Conservation (phyloP, 2,888 invertebrate species). For the Polydrusus tereticollis region DNA sequence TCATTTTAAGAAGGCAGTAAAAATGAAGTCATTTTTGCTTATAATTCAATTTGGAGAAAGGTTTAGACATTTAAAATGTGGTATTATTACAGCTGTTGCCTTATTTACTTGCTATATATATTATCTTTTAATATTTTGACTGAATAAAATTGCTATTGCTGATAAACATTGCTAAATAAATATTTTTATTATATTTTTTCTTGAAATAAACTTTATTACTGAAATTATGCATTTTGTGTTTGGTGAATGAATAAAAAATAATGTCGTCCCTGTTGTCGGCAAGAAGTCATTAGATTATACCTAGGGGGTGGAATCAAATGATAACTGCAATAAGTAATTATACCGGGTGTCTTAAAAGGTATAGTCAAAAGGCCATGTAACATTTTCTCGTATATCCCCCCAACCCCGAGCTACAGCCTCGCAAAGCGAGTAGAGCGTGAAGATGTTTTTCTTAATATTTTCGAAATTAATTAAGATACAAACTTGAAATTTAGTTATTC, state of each 20-base stretch:
- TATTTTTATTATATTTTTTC: slow-evolving; percentile 38
- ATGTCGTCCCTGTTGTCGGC: too few species aligned
- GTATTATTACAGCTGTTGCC: slow-evolving; percentile 53
- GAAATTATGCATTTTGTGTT: not conserved
- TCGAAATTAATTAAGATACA: too few species aligned
- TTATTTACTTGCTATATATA: slow-evolving; percentile 53
- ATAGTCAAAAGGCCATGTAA: too few species aligned
- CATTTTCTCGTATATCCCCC: too few species aligned
- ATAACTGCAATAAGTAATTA: too few species aligned
- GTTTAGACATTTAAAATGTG: slow-evolving; percentile 52
- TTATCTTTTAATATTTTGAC: slow-evolving; percentile 53
- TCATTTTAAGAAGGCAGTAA: not conserved
- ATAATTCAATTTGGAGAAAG: slow-evolving; percentile 26
- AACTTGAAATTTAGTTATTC: too few species aligned
- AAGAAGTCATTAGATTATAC: too few species aligned
- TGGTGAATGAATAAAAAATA: not conserved
- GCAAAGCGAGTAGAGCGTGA: too few species aligned
- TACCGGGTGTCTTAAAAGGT: too few species aligned
- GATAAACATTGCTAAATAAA: slow-evolving; percentile 55
- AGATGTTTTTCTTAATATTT: too few species aligned
- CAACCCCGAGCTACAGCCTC: too few species aligned
- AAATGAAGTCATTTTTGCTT: not conserved
- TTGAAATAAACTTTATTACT: slow-evolving; percentile 27
- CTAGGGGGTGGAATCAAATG: too few species aligned
- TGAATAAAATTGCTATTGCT: slow-evolving; percentile 57